These are phyloP conservation scores for Dasypus novemcinctus DNA, from an alignment of 2,113 vertebrate genomes.

Conservation along the genomic window DNA sequence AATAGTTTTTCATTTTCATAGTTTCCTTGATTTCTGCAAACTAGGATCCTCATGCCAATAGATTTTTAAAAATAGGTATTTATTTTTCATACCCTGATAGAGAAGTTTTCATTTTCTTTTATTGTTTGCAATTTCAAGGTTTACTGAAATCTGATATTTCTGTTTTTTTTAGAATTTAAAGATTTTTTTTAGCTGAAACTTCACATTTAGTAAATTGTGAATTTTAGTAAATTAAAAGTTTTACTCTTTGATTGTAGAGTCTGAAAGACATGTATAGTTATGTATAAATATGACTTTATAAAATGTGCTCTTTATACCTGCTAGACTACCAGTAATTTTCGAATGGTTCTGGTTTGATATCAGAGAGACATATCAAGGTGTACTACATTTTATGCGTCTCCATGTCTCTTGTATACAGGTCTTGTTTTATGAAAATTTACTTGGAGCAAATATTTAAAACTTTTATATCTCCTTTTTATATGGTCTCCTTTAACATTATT, in stretches of 20 bases:
- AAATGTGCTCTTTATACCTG: not conserved
- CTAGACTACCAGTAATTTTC: not conserved
- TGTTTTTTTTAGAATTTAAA: not conserved
- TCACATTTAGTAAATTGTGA: not conserved
- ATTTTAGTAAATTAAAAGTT: no score
- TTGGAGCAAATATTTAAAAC: not conserved
- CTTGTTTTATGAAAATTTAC: not conserved
- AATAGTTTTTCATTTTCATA: not conserved
- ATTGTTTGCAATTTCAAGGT: not conserved
- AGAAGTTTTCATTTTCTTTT: not conserved
- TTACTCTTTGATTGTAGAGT: not conserved
- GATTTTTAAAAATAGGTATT: not conserved
- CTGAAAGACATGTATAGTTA: not conserved
- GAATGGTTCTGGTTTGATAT: not conserved
- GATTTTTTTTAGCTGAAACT: no score
- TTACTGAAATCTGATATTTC: not conserved
- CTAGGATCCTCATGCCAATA: no score
- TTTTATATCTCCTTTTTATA: not conserved
- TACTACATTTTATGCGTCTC: not conserved
- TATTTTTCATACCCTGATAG: not conserved
- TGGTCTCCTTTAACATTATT: not conserved
- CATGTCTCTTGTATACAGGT: not conserved
- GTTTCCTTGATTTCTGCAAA: no score
- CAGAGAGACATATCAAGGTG: not conserved
- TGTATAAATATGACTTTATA: not conserved